Percentiles rank a stretch among this genome's conserved stretches.
phyloP scores from a whole-genome alignment of 2,797 vertebrate species.

The Cheirogaleus major region DNA sequence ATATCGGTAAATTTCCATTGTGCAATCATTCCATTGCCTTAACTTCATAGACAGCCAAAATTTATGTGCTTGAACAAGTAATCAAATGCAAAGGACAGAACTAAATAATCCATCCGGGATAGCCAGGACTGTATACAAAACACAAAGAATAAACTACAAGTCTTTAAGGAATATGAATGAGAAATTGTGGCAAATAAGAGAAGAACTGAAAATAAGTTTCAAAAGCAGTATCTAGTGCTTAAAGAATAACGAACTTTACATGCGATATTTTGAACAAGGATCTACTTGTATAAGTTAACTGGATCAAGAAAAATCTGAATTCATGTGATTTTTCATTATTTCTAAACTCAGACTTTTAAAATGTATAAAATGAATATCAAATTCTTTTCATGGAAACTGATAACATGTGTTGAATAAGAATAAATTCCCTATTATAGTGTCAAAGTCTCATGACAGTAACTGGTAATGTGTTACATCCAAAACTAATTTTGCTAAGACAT shows the following conservation, averaged over 20 bases:
- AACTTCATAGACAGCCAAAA: slow-evolving; percentile 66
- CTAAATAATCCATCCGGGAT: slow-evolving; percentile 59
- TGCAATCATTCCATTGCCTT: slow-evolving; percentile 67
- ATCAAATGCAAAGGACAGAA: slow-evolving; percentile 66
- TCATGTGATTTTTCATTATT: slow-evolving; percentile 29
- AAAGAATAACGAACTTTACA: slow-evolving; percentile 57
- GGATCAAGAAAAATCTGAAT: slow-evolving; percentile 33
- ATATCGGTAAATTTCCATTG: slow-evolving; percentile 71
- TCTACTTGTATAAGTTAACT: slow-evolving; percentile 52
- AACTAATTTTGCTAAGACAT: slow-evolving; percentile 42
- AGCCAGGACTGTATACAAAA: slow-evolving; percentile 54
- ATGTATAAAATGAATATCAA: slow-evolving; percentile 64
- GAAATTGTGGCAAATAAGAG: slow-evolving; percentile 56
- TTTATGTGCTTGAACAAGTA: slow-evolving; percentile 66
- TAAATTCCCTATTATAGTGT: slow-evolving; percentile 58
- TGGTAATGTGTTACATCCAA: slow-evolving; percentile 43
- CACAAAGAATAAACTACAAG: slow-evolving; percentile 67
- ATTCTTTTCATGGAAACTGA: slow-evolving; percentile 73
- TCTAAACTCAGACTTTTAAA: slow-evolving; percentile 38
- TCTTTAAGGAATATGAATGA: slow-evolving; percentile 48
- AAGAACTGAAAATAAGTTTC: slow-evolving; percentile 65
- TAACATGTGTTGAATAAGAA: slow-evolving; percentile 59
- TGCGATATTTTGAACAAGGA: slow-evolving; percentile 68
- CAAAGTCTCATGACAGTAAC: slow-evolving; percentile 69
- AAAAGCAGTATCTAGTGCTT: slow-evolving; percentile 63